A percentile compares a stretch with the other conserved stretches of the same genome.
These are phyloP conservation scores for Lasioglossum leucozonium DNA, from an alignment of 2,888 invertebrate species.

Conservation along the genomic window DNA sequence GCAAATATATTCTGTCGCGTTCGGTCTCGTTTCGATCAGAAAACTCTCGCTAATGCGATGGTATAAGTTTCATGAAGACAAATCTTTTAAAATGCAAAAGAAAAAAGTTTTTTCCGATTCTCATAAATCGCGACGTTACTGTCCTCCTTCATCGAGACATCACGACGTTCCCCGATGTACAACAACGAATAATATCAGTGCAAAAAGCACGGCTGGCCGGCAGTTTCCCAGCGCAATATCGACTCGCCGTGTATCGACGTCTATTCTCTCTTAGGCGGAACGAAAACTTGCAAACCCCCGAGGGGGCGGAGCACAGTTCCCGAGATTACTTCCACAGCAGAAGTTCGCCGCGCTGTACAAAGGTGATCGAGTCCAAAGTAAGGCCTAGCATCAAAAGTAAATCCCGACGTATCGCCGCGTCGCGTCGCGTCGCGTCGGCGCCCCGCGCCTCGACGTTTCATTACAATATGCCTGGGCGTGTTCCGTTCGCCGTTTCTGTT, in stretches of 20 bases:
- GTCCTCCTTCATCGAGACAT: too few relatives aligned
- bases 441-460: constrained; percentile 19
- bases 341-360: background rate
- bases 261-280: background rate
- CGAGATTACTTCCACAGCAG: constrained; percentile 6
- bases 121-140: too few relatives aligned
- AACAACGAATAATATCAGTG: too few relatives aligned
- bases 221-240: background rate
- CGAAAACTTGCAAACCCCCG: background rate
- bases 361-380: constrained; percentile 30
- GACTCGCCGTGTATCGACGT: background rate
- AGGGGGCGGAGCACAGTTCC: background rate
- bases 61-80: too few relatives aligned
- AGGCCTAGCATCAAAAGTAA: constrained; percentile 32
- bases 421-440: too few relatives aligned
- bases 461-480: constrained; percentile 34
- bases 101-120: too few relatives aligned
- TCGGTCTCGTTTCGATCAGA: too few relatives aligned
- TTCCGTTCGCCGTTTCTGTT: constrained; percentile 20
- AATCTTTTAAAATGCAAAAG: too few relatives aligned
- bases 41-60: too few relatives aligned
- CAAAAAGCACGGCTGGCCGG: background rate
- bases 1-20: too few relatives aligned
- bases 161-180: too few relatives aligned
- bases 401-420: constrained; percentile 15